Base-by-base conservation (phyloP, 2,113 vertebrate genomes). In the Lagopus muta region DNA sequence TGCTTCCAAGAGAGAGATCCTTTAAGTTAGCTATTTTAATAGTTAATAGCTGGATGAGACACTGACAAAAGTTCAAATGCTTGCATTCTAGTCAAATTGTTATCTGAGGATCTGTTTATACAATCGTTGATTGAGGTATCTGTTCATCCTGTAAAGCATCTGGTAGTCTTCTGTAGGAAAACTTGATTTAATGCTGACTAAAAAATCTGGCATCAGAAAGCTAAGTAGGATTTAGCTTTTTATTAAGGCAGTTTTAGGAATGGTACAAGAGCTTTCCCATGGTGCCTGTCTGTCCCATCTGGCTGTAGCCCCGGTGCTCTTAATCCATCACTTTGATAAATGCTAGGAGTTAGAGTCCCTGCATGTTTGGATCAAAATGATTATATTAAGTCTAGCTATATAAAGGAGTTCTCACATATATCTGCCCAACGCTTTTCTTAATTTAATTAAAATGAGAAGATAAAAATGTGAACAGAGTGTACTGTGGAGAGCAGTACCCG, bases 301-400 rank as follows among this genome's bases (percentile, higher is more conserved):
- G 75, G n/a, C 77, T 82, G 2, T 6, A 85, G 43, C 43, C 27
- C 18, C 43, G 14, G n/a, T 72, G 12, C 28, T 89, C 24, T 80
- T 89, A 92, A 89, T 93, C 71, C 25, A 58, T 91, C 75, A 34
- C 67, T 91, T 74, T 82, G 84, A 91, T 79, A 73, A 82, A 89
- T 62, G 38, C 13, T 70, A 24, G 12, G 60, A 95, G 66, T 95
- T 84, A 19, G 2, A 0, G 13, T 70, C 32, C 65, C 67, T 72
- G 38, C 32, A 7, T 40, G 80, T 84, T 75, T 79, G 40, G 72
- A 50, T 84, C 66, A 20, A 67, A 93, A 55, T 69, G 4, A 42
- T 16, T 52, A 16, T 27, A 34, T 7, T 42, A 65, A 82, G 25
- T 65, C 32, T 82, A 8, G 2, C 52, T 74, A n/a, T 52, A 50